These are phyloP conservation scores for Latrodectus elegans DNA, from an alignment of 2,888 invertebrate species.

Conservation along the genomic window DNA sequence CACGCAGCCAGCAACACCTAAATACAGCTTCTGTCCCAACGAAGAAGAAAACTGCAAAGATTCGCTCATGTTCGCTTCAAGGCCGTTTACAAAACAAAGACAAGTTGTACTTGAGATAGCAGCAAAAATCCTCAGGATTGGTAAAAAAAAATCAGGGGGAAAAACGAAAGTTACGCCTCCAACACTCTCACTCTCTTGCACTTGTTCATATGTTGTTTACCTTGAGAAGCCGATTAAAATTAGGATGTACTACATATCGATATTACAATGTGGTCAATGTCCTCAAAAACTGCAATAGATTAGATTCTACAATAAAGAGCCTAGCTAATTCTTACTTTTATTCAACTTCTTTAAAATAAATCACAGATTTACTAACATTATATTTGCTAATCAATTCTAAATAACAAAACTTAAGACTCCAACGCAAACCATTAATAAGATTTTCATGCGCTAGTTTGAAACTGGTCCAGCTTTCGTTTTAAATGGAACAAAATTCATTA, in stretches of 20 bases:
- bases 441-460: too few relatives aligned
- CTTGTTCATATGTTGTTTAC: neutral
- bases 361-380: too few relatives aligned
- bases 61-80: slow-evolving; percentile 29
- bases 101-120: neutral
- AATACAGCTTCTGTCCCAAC: neutral
- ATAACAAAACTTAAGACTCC: too few relatives aligned
- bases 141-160: neutral
- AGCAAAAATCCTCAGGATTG: neutral
- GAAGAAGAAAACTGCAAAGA: slow-evolving; percentile 1
- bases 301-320: too few relatives aligned
- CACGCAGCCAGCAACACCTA: neutral
- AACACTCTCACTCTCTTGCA: neutral
- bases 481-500: too few relatives aligned
- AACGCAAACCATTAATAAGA: too few relatives aligned
- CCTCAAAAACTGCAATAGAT: too few relatives aligned
- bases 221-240: neutral
- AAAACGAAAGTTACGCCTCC: slow-evolving; percentile 8
- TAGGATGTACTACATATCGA: neutral
- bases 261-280: too few relatives aligned
- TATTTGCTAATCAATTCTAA: too few relatives aligned
- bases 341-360: too few relatives aligned
- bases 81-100: slow-evolving; percentile 34
- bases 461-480: too few relatives aligned
- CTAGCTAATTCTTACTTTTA: too few relatives aligned